Evolutionary conservation across 2,888 invertebrate genomes (phyloP).

Genomic region (Eupithecia subumbrata): DNA sequence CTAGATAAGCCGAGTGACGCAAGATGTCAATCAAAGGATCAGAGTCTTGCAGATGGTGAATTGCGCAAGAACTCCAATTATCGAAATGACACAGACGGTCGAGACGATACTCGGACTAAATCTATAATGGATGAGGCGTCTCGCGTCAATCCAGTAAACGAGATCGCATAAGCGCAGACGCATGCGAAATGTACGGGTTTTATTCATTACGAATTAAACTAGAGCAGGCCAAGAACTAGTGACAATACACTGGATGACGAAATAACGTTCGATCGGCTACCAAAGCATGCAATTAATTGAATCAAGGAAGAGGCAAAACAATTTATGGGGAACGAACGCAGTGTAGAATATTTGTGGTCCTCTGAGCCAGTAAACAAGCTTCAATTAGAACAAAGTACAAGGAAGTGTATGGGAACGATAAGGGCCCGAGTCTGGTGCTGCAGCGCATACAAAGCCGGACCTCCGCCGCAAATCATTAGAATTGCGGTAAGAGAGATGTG

Average conservation of each 20-base stretch:
- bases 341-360: constrained; percentile 8
- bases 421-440: constrained; percentile 36
- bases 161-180: constrained; percentile 65
- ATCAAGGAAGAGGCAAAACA: constrained; percentile 4
- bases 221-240: constrained; percentile 14
- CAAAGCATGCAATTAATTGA: neutral
- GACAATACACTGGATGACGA: constrained; percentile 3
- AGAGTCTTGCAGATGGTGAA: constrained; percentile 68
- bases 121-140: constrained; percentile 83
- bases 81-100: constrained; percentile 77
- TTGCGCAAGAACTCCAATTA: constrained; percentile 78
- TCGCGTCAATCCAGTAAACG: constrained; percentile 78
- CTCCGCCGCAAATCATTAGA: constrained; percentile 79
- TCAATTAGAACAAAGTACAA: constrained; percentile 78
- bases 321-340: constrained; percentile 25
- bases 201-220: constrained; percentile 37
- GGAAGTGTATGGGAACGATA: constrained; percentile 61
- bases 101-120: constrained; percentile 73
- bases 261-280: neutral
- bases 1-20: constrained; percentile 70
- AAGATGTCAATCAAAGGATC: constrained; percentile 75
- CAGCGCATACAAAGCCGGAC: constrained; percentile 76
- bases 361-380: constrained; percentile 45
- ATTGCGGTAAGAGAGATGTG: constrained; percentile 81
- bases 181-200: constrained; percentile 33